A percentile compares a stretch with the other conserved stretches of the same genome.
Evolutionary conservation across 2,888 invertebrate genomes (phyloP).

Genomic region (Ormyrus pomaceus): DNA sequence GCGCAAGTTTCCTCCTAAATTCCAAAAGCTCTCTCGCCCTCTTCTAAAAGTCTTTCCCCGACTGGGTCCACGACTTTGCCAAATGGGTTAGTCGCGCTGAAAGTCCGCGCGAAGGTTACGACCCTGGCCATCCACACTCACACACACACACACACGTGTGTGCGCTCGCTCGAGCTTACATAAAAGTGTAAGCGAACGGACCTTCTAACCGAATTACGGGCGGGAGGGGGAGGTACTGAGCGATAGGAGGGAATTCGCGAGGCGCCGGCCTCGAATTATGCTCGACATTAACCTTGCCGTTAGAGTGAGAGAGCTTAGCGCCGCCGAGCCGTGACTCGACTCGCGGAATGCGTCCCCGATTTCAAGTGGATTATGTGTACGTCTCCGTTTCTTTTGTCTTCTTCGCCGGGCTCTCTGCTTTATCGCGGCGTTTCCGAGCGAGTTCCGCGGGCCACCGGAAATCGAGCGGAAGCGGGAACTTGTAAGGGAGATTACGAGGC

Average conservation of each 20-base stretch:
- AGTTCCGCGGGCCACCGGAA: no score
- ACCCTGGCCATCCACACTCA: slow-evolving; percentile 58
- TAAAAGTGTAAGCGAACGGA: slow-evolving; percentile 57
- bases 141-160: background rate
- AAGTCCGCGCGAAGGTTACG: slow-evolving; percentile 59
- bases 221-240: background rate
- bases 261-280: slow-evolving; percentile 54
- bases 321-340: slow-evolving; percentile 19
- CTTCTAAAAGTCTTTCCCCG: background rate
- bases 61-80: background rate
- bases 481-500: no score
- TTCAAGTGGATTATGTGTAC: slow-evolving; percentile 45
- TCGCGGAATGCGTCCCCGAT: slow-evolving; percentile 43
- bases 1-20: background rate
- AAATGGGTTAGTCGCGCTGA: slow-evolving; percentile 59
- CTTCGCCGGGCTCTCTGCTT: slow-evolving; percentile 9
- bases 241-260: slow-evolving; percentile 37
- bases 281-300: slow-evolving; percentile 55
- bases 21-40: slow-evolving; percentile 44
- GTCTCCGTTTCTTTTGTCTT: slow-evolving; percentile 14
- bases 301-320: background rate
- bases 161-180: slow-evolving; percentile 48
- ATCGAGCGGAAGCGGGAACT: no score
- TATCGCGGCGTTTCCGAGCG: no score
- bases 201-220: slow-evolving; percentile 56